Percentiles rank a stretch among this genome's conserved stretches.
Conservation (phyloP, 1,140 invertebrate species). For the Brachionus paranguensis region DNA sequence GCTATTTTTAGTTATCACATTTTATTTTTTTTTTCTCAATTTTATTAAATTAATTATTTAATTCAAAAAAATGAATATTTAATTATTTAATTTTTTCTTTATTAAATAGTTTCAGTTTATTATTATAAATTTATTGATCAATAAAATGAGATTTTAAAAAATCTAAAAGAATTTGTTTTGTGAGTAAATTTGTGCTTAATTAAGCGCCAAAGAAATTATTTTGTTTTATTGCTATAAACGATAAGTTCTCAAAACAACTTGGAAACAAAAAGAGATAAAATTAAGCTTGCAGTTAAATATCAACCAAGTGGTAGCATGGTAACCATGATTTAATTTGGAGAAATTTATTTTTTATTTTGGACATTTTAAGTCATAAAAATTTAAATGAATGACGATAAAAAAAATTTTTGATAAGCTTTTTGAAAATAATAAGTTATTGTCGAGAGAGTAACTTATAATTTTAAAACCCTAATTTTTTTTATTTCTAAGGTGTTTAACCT, state of each 20-base stretch:
- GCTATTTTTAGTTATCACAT: too few species aligned
- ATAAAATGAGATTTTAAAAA: not conserved
- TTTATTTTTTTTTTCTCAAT: too few species aligned
- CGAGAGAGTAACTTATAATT: not conserved
- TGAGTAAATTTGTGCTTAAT: not conserved
- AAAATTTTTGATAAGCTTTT: slow-evolving; percentile 10
- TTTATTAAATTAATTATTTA: too few species aligned
- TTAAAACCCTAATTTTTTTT: not conserved
- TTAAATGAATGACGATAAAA: not conserved
- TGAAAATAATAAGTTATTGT: not conserved
- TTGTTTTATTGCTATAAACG: not conserved
- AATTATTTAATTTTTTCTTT: too few species aligned
- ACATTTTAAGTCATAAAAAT: slow-evolving; percentile 18
- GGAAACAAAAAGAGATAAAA: not conserved
- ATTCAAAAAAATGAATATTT: too few species aligned
- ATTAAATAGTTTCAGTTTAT: too few species aligned
- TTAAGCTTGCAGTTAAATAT: not conserved
- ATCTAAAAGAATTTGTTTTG: not conserved
- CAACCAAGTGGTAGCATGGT: slow-evolving; percentile 25
- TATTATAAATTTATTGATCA: not conserved
- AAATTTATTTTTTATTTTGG: not conserved
- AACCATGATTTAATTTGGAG: not conserved
- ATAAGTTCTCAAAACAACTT: not conserved
- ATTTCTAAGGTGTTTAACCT: slow-evolving; percentile 21
- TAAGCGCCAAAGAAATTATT: not conserved